phyloP scores from a whole-genome alignment of 2,888 invertebrate genomes.

The Atrina japonica region DNA sequence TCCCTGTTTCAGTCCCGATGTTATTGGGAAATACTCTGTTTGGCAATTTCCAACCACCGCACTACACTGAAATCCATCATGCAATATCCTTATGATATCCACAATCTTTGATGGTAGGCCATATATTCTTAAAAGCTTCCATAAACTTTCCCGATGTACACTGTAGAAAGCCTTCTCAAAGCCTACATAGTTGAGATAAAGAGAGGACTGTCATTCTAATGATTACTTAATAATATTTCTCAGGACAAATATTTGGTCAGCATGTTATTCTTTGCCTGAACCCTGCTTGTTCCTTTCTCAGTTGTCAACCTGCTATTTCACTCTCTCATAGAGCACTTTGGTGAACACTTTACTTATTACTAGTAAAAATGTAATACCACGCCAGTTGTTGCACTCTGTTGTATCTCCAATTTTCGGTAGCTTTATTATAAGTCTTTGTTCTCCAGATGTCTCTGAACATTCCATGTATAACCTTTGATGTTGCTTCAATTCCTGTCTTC shows the following conservation, averaged over 20 bases:
- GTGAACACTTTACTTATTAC: slow-evolving; percentile 2
- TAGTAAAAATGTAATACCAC: not conserved
- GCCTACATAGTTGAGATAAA: slow-evolving; percentile 43
- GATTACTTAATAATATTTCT: slow-evolving; percentile 46
- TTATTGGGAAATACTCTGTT: slow-evolving; percentile 21
- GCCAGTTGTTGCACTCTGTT: slow-evolving; percentile 9
- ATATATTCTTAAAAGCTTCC: slow-evolving; percentile 25
- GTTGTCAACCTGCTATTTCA: slow-evolving; percentile 19
- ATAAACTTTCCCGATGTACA: slow-evolving; percentile 37
- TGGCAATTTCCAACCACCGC: slow-evolving; percentile 2
- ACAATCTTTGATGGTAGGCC: slow-evolving; percentile 26
- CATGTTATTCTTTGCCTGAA: slow-evolving; percentile 38
- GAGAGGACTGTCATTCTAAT: slow-evolving; percentile 43
- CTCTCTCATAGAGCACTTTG: slow-evolving; percentile 11
- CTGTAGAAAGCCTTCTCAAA: slow-evolving; percentile 50
- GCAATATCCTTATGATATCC: slow-evolving; percentile 20
- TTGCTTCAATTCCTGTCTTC: slow-evolving; percentile 11
- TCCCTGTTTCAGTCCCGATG: too few relatives aligned
- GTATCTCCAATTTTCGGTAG: not conserved
- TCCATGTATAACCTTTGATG: too few relatives aligned
- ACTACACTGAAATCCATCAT: slow-evolving; percentile 20
- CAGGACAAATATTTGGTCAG: slow-evolving; percentile 41
- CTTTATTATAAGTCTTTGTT: not conserved
- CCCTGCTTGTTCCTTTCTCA: slow-evolving; percentile 41
- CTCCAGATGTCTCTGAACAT: too few relatives aligned